phyloP scores from a whole-genome alignment of 1,140 invertebrate species.

The Asbolus verrucosus region DNA sequence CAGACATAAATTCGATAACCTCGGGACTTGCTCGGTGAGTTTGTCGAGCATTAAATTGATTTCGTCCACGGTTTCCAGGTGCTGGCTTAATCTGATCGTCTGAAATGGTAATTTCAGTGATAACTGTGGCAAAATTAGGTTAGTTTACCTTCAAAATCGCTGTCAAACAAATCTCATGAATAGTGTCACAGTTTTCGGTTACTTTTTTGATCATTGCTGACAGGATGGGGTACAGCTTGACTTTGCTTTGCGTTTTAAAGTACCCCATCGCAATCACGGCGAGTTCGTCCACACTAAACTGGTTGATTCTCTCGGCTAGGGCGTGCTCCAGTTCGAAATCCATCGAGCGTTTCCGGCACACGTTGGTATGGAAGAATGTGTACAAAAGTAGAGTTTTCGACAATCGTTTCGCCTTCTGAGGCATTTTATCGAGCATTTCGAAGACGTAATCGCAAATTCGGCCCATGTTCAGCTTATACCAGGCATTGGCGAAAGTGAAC shows the following conservation, averaged over 20 bases:
- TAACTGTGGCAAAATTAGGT: background rate
- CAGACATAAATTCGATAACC: constrained; percentile 65
- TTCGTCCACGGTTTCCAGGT: constrained; percentile 40
- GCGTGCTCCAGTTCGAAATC: constrained; percentile 70
- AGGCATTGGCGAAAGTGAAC: constrained; percentile 67
- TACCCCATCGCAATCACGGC: constrained; percentile 71
- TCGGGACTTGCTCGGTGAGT: constrained; percentile 62
- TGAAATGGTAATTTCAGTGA: constrained; percentile 43
- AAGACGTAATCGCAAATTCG: constrained; percentile 64
- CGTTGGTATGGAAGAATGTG: constrained; percentile 69
- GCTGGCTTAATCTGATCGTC: constrained; percentile 51
- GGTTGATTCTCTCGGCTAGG: constrained; percentile 64
- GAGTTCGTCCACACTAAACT: constrained; percentile 69
- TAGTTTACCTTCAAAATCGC: constrained; percentile 69
- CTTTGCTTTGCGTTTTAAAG: constrained; percentile 71
- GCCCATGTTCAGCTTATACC: constrained; percentile 65
- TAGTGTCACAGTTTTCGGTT: constrained; percentile 59
- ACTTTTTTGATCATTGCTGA: constrained; percentile 65
- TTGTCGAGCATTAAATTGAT: constrained; percentile 50
- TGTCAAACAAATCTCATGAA: constrained; percentile 68
- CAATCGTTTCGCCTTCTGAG: constrained; percentile 65
- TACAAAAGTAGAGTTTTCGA: constrained; percentile 69
- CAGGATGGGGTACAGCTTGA: constrained; percentile 66
- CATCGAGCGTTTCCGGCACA: constrained; percentile 63
- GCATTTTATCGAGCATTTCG: constrained; percentile 65